phyloP scores from a whole-genome alignment of 23 tunicate genomes.

The Botrylloides violaceus region DNA sequence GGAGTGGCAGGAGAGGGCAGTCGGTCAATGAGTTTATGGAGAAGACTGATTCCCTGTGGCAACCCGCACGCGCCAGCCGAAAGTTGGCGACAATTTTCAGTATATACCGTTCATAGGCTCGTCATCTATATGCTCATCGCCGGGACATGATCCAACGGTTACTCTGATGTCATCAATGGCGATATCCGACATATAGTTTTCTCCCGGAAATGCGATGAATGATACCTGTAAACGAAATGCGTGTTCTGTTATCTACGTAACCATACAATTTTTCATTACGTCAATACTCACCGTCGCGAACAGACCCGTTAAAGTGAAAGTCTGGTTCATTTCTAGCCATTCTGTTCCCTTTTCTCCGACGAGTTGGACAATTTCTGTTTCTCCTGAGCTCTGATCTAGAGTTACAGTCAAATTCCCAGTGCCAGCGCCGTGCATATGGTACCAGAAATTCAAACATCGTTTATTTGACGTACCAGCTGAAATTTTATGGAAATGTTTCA shows the following conservation, averaged over 20 bases:
- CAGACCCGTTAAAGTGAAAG: not conserved
- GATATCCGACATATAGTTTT: not conserved
- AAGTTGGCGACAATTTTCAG: too few relatives aligned
- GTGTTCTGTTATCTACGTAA: too few relatives aligned
- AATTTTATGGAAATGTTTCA: too few relatives aligned
- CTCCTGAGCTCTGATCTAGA: not conserved
- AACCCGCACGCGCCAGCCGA: too few relatives aligned
- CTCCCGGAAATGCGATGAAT: not conserved
- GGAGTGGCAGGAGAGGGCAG: too few relatives aligned
- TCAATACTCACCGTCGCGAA: not conserved
- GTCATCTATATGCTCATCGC: too few relatives aligned
- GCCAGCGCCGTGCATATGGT: conserved; percentile 22
- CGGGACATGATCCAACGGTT: not conserved
- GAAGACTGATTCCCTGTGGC: too few relatives aligned
- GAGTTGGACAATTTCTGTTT: not conserved
- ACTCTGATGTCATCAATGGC: not conserved
- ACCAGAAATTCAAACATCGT: conserved; percentile 11
- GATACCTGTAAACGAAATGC: not conserved
- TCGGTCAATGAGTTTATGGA: too few relatives aligned
- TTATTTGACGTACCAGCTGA: not conserved
- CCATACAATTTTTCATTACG: not conserved
- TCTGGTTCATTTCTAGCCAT: not conserved
- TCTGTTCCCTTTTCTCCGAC: conserved; percentile 17
- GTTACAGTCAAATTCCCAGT: conserved; percentile 6
- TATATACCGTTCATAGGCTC: too few relatives aligned